phyloP scores from a whole-genome alignment of 1,140 invertebrate species.

The Charaxes varanes region DNA sequence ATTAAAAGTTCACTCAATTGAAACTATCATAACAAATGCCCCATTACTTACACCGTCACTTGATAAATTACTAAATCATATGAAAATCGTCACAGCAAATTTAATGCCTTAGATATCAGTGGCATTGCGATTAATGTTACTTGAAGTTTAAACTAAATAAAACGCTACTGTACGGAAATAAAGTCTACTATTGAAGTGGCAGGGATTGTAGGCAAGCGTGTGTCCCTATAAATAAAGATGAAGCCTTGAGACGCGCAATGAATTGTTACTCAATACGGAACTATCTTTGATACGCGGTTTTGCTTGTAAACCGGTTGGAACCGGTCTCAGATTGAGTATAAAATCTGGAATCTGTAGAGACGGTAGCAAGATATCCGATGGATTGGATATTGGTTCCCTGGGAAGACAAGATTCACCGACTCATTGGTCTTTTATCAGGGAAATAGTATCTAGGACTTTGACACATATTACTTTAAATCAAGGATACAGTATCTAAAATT shows the following conservation, averaged over 20 bases:
- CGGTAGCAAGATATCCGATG: too few relatives aligned
- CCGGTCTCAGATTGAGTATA: conserved; percentile 2
- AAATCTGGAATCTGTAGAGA: too few relatives aligned
- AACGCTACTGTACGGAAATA: conserved; percentile 5
- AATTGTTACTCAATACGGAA: conserved; percentile 27
- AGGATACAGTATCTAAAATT: too few relatives aligned
- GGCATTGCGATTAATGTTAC: conserved; percentile 13
- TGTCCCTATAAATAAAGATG: conserved; percentile 32
- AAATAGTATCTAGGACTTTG: too few relatives aligned
- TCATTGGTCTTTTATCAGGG: too few relatives aligned
- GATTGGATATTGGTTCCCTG: too few relatives aligned
- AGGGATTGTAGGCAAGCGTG: conserved; percentile 13
- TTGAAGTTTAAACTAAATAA: background rate
- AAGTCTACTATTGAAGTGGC: conserved; percentile 9
- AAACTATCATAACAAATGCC: background rate
- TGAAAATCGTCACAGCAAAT: conserved; percentile 16
- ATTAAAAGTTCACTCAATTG: background rate
- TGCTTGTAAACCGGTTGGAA: conserved; percentile 19
- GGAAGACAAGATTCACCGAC: too few relatives aligned
- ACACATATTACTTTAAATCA: too few relatives aligned
- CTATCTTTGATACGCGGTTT: conserved; percentile 23
- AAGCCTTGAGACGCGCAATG: conserved; percentile 27
- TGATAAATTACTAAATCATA: conserved; percentile 15
- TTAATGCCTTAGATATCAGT: conserved; percentile 18
- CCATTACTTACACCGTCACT: conserved; percentile 1